phyloP scores from a whole-genome alignment of 30 jellyfish, hydroid and myxozoan species.

The Hydractinia echinata region DNA sequence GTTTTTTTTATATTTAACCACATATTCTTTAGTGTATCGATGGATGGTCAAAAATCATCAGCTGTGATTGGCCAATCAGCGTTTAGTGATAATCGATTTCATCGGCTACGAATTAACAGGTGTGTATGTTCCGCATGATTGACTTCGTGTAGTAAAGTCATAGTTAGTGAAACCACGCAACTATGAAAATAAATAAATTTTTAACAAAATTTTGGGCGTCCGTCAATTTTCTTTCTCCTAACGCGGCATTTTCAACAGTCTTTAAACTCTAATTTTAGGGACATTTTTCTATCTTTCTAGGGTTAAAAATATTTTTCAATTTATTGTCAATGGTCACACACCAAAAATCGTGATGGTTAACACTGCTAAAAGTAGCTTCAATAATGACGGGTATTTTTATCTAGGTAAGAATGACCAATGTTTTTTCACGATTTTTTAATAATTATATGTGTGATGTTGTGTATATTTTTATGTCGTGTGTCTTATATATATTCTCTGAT shows the following conservation, averaged over 20 bases:
- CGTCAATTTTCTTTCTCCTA: too few relatives aligned
- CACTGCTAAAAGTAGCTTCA: slow-evolving; percentile 14
- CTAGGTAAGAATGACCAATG: slow-evolving; percentile 30
- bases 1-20: not conserved
- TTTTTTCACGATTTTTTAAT: not conserved
- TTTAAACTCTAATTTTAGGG: not conserved
- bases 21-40: not conserved
- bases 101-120: not conserved
- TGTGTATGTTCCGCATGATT: not conserved
- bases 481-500: too few relatives aligned
- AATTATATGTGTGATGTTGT: not conserved
- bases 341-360: slow-evolving; percentile 22
- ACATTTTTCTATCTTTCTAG: not conserved
- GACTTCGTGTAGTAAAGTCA: not conserved
- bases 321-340: slow-evolving; percentile 38
- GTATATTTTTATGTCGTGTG: not conserved
- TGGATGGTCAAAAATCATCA: slow-evolving; percentile 2
- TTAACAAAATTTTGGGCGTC: not conserved
- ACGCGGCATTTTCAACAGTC: too few relatives aligned
- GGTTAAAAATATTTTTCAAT: not conserved
- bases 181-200: not conserved
- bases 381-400: slow-evolving; percentile 46
- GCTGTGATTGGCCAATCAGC: not conserved
- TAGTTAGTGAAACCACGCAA: not conserved
- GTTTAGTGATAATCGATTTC: not conserved